Percentiles rank a stretch among this genome's conserved stretches.
These are phyloP conservation scores for Cosmia pyralina DNA, from an alignment of 2,888 invertebrate species.

Conservation along the genomic window DNA sequence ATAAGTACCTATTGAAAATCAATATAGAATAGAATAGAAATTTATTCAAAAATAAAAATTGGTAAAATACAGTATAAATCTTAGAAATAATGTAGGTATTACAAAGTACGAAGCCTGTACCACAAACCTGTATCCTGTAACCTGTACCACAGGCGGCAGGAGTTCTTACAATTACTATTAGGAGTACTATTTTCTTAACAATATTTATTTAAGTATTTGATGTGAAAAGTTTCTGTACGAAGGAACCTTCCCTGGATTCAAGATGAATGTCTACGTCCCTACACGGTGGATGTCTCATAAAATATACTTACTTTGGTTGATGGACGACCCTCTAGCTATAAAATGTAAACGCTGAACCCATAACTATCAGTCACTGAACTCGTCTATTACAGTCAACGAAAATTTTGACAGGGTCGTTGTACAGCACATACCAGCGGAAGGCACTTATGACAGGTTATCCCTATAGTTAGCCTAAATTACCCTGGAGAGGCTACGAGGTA, in stretches of 20 bases:
- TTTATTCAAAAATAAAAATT: too few species aligned
- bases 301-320: neutral
- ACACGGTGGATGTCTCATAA: neutral
- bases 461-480: neutral
- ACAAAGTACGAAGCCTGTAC: too few species aligned
- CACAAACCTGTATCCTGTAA: too few species aligned
- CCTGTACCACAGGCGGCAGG: too few species aligned
- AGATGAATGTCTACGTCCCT: neutral
- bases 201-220: neutral
- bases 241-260: neutral
- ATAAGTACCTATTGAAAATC: too few species aligned
- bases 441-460: neutral
- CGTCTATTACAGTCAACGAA: too few species aligned
- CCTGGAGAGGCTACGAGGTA: neutral
- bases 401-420: neutral
- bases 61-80: too few species aligned
- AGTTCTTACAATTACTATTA: too few species aligned
- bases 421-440: neutral
- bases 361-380: neutral
- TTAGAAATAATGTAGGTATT: too few species aligned
- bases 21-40: too few species aligned
- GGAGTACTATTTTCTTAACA: too few species aligned
- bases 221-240: neutral
- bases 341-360: neutral
- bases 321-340: neutral